A percentile compares a stretch with the other conserved stretches of the same genome.
phyloP scores from a whole-genome alignment of 2,888 invertebrate species.

The Tenthredo notha region DNA sequence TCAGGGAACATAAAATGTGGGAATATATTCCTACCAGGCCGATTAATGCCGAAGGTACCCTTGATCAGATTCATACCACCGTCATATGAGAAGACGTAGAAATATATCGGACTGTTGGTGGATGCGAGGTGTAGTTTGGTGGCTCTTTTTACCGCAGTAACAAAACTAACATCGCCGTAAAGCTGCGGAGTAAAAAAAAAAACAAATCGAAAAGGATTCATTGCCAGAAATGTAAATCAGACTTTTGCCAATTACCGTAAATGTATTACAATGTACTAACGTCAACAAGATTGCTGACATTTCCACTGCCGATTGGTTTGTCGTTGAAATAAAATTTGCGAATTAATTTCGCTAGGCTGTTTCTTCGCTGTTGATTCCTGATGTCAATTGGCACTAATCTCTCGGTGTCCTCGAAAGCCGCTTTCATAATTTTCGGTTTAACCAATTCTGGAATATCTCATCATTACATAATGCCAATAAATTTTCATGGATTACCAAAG shows the following conservation, averaged over 20 bases:
- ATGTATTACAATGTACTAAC: not conserved
- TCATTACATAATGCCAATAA: not conserved
- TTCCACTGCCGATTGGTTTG: not conserved
- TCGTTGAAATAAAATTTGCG: not conserved
- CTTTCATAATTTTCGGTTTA: not conserved
- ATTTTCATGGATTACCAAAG: not conserved
- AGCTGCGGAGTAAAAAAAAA: slow-evolving; percentile 13
- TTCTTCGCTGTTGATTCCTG: not conserved
- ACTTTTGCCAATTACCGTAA: not conserved
- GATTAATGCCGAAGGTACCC: not conserved
- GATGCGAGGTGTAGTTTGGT: not conserved
- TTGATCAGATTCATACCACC: slow-evolving; percentile 14
- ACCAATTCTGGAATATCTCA: not conserved
- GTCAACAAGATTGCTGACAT: not conserved
- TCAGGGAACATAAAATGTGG: not conserved
- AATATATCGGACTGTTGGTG: not conserved
- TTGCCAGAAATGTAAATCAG: not conserved
- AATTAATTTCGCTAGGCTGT: not conserved
- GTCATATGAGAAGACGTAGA: slow-evolving; percentile 4
- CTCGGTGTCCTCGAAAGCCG: not conserved
- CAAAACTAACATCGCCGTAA: not conserved
- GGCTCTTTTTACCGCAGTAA: not conserved
- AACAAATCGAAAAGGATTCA: no score
- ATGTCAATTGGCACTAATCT: slow-evolving; percentile 1
- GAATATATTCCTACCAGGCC: not conserved